Base-by-base conservation (phyloP, 1,140 invertebrate species). In the Apolygus lucorum region DNA sequence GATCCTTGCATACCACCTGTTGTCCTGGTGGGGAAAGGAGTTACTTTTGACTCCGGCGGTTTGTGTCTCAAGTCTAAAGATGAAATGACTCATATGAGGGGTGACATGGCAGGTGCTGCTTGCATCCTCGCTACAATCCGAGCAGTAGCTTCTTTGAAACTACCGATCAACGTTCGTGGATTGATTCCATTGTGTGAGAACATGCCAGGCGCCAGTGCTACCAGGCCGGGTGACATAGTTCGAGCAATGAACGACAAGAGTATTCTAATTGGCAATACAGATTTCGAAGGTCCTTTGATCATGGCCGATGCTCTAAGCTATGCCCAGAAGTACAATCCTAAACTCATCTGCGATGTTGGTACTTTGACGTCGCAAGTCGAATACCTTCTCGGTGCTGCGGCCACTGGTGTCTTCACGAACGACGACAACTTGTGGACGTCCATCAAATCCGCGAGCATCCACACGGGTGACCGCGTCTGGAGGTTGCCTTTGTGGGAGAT, bases 101-200 rank as follows among this genome's bases (percentile, higher is more conserved):
- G 80, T 17, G 87, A 88, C 25, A 88, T 88, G 86, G 85, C 84
- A 27, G 87, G 87, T 14, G 86, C 85, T 22, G 87, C 87, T 1
- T 82, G 81, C 76, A 81, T 85, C 24, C 78, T 83, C 14, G 83
- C 80, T 1, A 77, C 84, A n/a, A 77, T 86, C 21, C 75, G 79
- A 27, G 81, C 84, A 2, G 78, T 83, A 13, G 81, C 83, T 26
- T 76, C 77, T 52, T 76, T 88, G 1, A 77, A 80, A 64, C 71
- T 87, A 1, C 83, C 84, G 22, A 76, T 87, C n/a, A 84, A 87
- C 75, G 74, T 88, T 27, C 81, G 78, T 67, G 80, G 77, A 59
- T 63, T 79, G 26, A 84, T 86, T 54, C 85, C 86, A 21, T 75
- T 88, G 4, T 82, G 80, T 77, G 86, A 88, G 76, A 87, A 88